Evolutionary conservation across 2,888 invertebrate genomes (phyloP).

Genomic region (Bedellia somnulentella): DNA sequence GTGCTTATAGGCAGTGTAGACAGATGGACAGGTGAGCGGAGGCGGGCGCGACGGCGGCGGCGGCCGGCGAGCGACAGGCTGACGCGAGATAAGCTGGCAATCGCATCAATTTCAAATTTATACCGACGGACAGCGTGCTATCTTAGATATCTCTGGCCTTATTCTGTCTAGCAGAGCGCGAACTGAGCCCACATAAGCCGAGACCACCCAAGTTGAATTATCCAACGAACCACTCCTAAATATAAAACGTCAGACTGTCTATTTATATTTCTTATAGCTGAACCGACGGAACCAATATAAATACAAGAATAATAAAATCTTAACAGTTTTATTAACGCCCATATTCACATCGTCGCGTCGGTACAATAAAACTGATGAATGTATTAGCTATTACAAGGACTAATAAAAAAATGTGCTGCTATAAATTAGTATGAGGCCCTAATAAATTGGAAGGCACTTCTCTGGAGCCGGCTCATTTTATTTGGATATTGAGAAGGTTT

Average conservation of each 20-base stretch:
- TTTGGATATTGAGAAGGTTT: conserved; percentile 29
- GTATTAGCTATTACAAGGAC: conserved; percentile 22
- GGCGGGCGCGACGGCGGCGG: no score
- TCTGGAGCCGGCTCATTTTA: conserved; percentile 26
- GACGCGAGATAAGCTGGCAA: conserved; percentile 36
- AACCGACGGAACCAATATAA: conserved; percentile 18
- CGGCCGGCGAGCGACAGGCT: conserved; percentile 9
- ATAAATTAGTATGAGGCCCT: conserved; percentile 24
- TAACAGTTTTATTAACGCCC: conserved; percentile 21
- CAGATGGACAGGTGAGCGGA: no score
- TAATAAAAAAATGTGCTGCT: conserved; percentile 28
- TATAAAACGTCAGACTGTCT: conserved; percentile 35
- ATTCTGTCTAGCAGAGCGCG: conserved; percentile 27
- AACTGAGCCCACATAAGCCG: conserved; percentile 21
- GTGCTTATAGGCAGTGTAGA: no score
- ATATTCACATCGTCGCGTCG: conserved; percentile 11
- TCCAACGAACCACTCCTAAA: conserved; percentile 34
- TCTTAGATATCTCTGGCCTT: conserved; percentile 49
- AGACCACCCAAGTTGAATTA: conserved; percentile 49
- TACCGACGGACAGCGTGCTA: conserved; percentile 33
- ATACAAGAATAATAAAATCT: conserved; percentile 31
- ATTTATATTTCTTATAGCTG: conserved; percentile 28
- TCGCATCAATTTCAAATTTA: conserved; percentile 52
- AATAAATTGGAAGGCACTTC: conserved; percentile 24
- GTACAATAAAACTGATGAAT: conserved; percentile 26